A percentile compares a stretch with the other conserved stretches of the same genome.
phyloP scores from a whole-genome alignment of 2,888 invertebrate species.

The Ormyrus rosae region DNA sequence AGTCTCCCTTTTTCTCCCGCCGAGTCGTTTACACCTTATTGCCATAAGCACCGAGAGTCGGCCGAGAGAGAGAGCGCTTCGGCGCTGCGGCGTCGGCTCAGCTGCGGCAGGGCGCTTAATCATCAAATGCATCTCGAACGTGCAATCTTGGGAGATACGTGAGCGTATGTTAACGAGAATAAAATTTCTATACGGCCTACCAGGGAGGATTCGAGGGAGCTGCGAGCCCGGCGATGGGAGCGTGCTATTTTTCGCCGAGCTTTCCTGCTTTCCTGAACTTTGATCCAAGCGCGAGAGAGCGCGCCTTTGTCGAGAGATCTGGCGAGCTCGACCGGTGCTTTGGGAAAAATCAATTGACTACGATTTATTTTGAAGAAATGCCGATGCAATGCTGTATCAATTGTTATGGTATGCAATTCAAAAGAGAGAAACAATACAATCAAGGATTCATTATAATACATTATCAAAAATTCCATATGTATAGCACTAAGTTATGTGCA shows the following conservation, averaged over 20 bases:
- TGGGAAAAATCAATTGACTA: too few species aligned
- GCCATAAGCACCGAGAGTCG: conserved; percentile 18
- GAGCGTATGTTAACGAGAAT: conserved; percentile 57
- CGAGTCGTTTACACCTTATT: conserved; percentile 53
- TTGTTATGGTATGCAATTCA: too few species aligned
- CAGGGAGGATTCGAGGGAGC: not conserved
- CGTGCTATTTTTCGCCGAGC: conserved; percentile 15
- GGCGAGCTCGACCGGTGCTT: too few species aligned
- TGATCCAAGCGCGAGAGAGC: not conserved
- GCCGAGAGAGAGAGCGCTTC: not conserved
- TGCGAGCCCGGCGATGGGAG: conserved; percentile 26
- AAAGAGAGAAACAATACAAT: too few species aligned
- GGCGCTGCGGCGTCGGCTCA: not conserved
- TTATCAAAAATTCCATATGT: too few species aligned
- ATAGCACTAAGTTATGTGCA: too few species aligned
- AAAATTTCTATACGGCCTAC: conserved; percentile 36
- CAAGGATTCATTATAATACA: too few species aligned
- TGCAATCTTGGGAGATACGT: conserved; percentile 57
- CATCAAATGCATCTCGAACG: conserved; percentile 56
- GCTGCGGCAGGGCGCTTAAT: conserved; percentile 47
- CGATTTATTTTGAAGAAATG: too few species aligned
- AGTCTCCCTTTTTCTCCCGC: conserved; percentile 22
- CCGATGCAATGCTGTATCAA: too few species aligned
- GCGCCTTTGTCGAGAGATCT: not conserved
- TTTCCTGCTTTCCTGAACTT: not conserved